Evolutionary conservation across 1,140 invertebrate genomes (phyloP).

Genomic region (Drosophila arawakana): DNA sequence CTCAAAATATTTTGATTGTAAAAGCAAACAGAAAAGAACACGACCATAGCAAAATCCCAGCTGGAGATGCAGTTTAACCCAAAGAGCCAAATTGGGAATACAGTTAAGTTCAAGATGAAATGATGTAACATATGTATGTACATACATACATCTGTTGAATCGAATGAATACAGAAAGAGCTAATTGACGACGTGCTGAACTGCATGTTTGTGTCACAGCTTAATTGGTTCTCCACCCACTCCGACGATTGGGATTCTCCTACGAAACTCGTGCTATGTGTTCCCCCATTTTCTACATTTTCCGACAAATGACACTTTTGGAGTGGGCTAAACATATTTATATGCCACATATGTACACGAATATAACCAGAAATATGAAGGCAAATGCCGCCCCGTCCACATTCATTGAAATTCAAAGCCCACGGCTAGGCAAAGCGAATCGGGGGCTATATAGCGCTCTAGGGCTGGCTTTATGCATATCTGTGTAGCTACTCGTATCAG

Average conservation of each 20-base stretch:
- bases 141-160: conserved; percentile 52
- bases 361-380: conserved; percentile 19
- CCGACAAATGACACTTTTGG: conserved; percentile 53
- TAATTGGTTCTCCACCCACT: conserved; percentile 62
- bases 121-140: conserved; percentile 56
- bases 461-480: neutral
- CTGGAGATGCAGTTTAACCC: conserved; percentile 25
- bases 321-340: conserved; percentile 45
- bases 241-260: conserved; percentile 23
- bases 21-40: conserved; percentile 37
- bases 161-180: conserved; percentile 53
- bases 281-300: conserved; percentile 34
- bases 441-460: neutral
- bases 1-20: conserved; percentile 76
- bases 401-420: conserved; percentile 62
- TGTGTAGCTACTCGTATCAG: conserved; percentile 45
- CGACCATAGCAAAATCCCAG: conserved; percentile 53
- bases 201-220: conserved; percentile 60
- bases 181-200: conserved; percentile 67
- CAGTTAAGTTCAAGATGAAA: neutral
- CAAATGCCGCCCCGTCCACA: conserved; percentile 35
- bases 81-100: conserved; percentile 44
- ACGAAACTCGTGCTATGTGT: conserved; percentile 29
- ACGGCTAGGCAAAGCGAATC: conserved; percentile 3
- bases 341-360: conserved; percentile 35